Conservation (phyloP, 2,113 vertebrate species). For the Anguilla japonica region DNA sequence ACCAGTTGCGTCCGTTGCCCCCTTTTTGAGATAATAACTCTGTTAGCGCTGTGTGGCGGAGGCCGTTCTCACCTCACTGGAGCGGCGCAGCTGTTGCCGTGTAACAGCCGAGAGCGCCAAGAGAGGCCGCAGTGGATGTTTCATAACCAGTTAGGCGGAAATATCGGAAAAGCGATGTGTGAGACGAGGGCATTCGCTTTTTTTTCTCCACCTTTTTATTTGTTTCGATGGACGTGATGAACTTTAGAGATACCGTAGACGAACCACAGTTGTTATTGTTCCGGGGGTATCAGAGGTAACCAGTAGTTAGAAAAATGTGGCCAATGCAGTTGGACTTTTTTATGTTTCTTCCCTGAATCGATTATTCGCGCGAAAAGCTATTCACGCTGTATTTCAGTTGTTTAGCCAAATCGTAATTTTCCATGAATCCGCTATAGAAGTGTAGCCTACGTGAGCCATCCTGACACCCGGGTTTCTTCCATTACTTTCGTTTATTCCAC, state of each 20-base stretch:
- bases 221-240: neutral
- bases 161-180: neutral
- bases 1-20: neutral
- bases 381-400: neutral
- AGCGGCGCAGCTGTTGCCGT: slow-evolving; percentile 31
- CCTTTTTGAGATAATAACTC: neutral
- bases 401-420: neutral
- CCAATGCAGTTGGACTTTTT: neutral
- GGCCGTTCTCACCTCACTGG: slow-evolving; percentile 17
- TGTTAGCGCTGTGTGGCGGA: slow-evolving; percentile 23
- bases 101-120: slow-evolving; percentile 22
- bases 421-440: neutral
- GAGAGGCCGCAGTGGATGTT: neutral
- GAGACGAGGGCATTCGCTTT: neutral
- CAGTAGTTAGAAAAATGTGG: neutral
- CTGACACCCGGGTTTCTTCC: neutral
- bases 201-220: neutral
- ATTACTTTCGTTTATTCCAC: too few species aligned
- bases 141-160: neutral
- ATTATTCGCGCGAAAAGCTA: neutral
- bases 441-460: neutral
- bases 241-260: neutral
- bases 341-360: neutral
- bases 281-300: neutral
- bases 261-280: neutral